Conservation (phyloP, 2,888 invertebrate species). For the Drosophila recens region DNA sequence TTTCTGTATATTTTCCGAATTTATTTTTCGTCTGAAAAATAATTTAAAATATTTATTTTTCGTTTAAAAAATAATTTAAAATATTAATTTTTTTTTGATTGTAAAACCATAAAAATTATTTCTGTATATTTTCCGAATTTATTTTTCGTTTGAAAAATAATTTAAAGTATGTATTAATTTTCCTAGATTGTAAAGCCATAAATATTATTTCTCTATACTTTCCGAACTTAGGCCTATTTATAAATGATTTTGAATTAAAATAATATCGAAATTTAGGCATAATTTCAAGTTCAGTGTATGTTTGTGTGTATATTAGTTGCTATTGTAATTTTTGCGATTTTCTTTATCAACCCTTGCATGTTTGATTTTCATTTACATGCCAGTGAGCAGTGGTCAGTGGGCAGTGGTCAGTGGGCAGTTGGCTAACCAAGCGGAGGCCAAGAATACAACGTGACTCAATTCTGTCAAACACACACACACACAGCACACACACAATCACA, state of each 20-base stretch:
- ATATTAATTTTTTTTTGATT: too few relatives aligned
- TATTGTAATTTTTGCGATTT: constrained; percentile 79
- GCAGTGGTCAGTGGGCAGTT: neutral
- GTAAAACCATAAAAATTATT: too few relatives aligned
- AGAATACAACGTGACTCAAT: constrained; percentile 81
- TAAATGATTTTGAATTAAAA: neutral
- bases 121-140: too few relatives aligned
- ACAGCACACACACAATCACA: constrained; percentile 17
- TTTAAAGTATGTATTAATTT: too few relatives aligned
- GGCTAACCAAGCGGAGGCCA: constrained; percentile 58
- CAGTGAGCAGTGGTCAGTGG: constrained; percentile 27
- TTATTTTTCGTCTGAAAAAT: too few relatives aligned
- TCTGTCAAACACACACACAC: constrained; percentile 32
- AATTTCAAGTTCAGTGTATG: constrained; percentile 13
- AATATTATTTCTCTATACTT: too few relatives aligned
- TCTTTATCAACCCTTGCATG: constrained; percentile 84
- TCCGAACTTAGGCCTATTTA: too few relatives aligned
- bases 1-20: too few relatives aligned
- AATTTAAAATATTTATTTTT: too few relatives aligned
- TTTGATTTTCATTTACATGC: constrained; percentile 85
- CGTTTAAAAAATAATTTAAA: too few relatives aligned
- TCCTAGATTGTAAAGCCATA: too few relatives aligned
- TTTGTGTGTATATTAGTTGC: constrained; percentile 28
- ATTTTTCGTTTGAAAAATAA: too few relatives aligned
- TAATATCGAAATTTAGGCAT: neutral